phyloP scores from a whole-genome alignment of 2,113 vertebrate species.

The Notiomystis cincta region DNA sequence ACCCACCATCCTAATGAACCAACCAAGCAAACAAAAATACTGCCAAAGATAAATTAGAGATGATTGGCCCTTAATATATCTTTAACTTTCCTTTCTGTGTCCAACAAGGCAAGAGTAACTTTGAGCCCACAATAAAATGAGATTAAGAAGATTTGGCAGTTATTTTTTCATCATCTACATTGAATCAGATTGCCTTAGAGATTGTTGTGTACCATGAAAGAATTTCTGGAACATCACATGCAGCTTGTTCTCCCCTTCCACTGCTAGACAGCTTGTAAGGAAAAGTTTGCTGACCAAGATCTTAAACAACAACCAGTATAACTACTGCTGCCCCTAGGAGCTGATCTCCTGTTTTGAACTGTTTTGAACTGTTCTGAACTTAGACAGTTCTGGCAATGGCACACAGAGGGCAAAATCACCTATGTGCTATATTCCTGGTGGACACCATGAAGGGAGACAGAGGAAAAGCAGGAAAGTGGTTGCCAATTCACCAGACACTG shows the following conservation, averaged over 20 bases:
- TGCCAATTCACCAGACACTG: not conserved
- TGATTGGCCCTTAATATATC: not conserved
- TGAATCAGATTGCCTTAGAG: not conserved
- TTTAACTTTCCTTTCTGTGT: not conserved
- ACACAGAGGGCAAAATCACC: not conserved
- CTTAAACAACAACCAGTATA: not conserved
- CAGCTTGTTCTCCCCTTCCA: not conserved
- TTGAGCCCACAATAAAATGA: not conserved
- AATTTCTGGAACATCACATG: not conserved
- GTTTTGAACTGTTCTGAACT: not conserved
- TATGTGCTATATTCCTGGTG: not conserved
- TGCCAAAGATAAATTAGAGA: not conserved
- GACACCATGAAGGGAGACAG: not conserved
- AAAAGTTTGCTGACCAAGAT: not conserved
- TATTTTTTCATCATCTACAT: not conserved
- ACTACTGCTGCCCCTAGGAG: not conserved
- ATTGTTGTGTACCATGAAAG: not conserved
- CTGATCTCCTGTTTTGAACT: too few relatives aligned
- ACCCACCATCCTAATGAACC: accelerated
- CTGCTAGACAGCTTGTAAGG: not conserved
- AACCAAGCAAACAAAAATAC: not conserved
- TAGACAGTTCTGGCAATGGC: not conserved
- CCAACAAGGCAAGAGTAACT: not conserved
- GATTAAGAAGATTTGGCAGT: not conserved
- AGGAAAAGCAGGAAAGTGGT: not conserved